phyloP scores from a whole-genome alignment of 2,113 vertebrate genomes.

The Mirza zaza region DNA sequence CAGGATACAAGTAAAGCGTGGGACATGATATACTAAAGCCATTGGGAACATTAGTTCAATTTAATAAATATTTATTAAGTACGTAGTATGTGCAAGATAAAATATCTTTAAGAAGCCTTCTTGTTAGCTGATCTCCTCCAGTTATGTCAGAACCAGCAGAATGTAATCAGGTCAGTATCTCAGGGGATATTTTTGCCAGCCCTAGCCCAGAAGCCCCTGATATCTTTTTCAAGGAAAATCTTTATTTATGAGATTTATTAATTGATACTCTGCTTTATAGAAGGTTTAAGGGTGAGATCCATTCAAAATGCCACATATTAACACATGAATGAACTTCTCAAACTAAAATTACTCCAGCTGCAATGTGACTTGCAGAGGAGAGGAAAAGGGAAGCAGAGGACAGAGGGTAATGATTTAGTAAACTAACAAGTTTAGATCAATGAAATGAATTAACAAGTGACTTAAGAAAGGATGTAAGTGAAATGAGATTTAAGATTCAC shows the following conservation, averaged over 20 bases:
- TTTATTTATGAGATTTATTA: conserved; percentile 39
- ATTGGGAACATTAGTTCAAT: background rate
- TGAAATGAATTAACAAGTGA: background rate
- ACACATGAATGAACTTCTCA: conserved; percentile 38
- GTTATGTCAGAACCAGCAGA: background rate
- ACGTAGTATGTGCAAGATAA: background rate
- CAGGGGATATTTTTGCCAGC: background rate
- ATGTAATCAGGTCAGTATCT: background rate
- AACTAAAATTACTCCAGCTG: conserved; percentile 34
- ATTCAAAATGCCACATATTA: conserved; percentile 45
- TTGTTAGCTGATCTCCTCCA: background rate
- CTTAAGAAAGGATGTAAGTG: background rate
- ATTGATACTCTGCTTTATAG: background rate
- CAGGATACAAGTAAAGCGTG: background rate
- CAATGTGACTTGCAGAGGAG: conserved; percentile 15
- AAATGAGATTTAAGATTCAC: background rate
- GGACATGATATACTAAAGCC: background rate
- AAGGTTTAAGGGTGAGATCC: background rate
- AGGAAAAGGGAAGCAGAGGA: conserved; percentile 7
- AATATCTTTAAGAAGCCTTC: background rate
- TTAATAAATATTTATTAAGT: background rate
- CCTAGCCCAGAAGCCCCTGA: background rate
- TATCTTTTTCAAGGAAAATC: background rate
- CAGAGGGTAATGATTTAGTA: background rate
- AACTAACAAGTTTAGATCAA: background rate